Conservation (phyloP, 1,140 invertebrate species). For the Bombus soroeensis region DNA sequence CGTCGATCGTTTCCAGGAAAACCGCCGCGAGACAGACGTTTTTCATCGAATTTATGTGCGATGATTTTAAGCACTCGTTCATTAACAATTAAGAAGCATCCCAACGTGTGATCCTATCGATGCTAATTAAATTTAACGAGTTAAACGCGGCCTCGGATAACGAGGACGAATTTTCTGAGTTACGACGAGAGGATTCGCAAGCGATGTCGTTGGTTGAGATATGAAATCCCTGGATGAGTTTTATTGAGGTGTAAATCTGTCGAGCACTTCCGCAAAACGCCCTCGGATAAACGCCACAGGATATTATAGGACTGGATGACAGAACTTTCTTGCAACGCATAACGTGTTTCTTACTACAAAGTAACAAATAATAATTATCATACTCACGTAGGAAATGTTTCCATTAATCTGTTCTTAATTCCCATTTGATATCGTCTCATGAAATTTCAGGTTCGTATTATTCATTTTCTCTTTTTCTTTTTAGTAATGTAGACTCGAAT, state of each 20-base stretch:
- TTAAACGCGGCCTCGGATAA: slow-evolving; percentile 27
- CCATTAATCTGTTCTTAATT: no score
- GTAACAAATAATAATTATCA: no score
- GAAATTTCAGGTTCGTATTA: no score
- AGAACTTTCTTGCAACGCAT: not conserved
- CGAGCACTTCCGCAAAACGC: slow-evolving; percentile 36
- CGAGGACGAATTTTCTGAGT: slow-evolving; percentile 49
- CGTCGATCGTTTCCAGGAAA: slow-evolving; percentile 49
- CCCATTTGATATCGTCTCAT: no score
- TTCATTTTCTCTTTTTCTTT: no score
- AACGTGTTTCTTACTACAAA: not conserved
- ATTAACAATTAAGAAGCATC: slow-evolving; percentile 34
- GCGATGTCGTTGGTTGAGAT: not conserved
- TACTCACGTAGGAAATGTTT: no score
- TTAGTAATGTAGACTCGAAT: no score
- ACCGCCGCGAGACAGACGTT: not conserved
- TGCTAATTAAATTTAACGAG: slow-evolving; percentile 53
- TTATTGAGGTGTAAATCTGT: slow-evolving; percentile 42
- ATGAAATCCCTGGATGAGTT: slow-evolving; percentile 29
- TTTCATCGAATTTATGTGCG: slow-evolving; percentile 40
- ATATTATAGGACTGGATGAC: not conserved
- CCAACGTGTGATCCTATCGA: not conserved
- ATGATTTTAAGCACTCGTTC: slow-evolving; percentile 7
- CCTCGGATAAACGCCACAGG: not conserved
- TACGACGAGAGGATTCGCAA: slow-evolving; percentile 2